A percentile compares a stretch with the other conserved stretches of the same genome.
Evolutionary conservation across 2,113 vertebrate genomes (phyloP).

Genomic region (Ammodytes dubius): DNA sequence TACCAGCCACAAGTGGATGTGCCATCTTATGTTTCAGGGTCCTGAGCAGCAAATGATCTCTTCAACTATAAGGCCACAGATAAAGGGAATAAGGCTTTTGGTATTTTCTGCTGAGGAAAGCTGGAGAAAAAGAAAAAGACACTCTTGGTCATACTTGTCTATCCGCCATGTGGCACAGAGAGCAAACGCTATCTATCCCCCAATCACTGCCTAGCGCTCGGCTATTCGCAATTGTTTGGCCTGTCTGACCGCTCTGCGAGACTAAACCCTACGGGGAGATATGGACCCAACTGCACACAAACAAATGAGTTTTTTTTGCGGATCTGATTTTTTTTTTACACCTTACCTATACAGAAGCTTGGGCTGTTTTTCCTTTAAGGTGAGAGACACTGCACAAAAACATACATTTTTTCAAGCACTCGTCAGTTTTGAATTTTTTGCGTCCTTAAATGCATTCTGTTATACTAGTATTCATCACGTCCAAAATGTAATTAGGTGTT

Average conservation of each 20-base stretch:
- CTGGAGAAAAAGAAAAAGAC: conserved; percentile 44
- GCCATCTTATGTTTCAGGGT: conserved; percentile 72
- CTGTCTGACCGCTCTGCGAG: conserved; percentile 42
- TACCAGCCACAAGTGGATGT: conserved; percentile 61
- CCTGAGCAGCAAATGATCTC: conserved; percentile 71
- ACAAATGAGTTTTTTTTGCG: conserved; percentile 50
- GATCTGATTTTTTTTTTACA: background rate
- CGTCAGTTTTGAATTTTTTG: too few relatives aligned
- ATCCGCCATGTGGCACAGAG: background rate
- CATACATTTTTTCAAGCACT: too few relatives aligned
- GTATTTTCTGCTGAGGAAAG: conserved; percentile 66
- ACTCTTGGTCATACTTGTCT: conserved; percentile 44
- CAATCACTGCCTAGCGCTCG: conserved; percentile 31
- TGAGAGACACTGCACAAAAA: too few relatives aligned
- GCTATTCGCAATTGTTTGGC: conserved; percentile 47
- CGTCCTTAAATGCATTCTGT: too few relatives aligned
- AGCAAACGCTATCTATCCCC: conserved; percentile 31
- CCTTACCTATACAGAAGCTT: conserved; percentile 1
- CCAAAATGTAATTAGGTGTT: too few relatives aligned
- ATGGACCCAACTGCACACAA: conserved; percentile 32
- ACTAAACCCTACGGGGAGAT: conserved; percentile 26
- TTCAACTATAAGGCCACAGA: conserved; percentile 65
- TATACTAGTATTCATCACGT: too few relatives aligned
- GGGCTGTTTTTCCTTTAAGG: background rate
- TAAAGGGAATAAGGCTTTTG: conserved; percentile 63